phyloP scores from a whole-genome alignment of 1,140 invertebrate species.

The Saxidomus purpurata region DNA sequence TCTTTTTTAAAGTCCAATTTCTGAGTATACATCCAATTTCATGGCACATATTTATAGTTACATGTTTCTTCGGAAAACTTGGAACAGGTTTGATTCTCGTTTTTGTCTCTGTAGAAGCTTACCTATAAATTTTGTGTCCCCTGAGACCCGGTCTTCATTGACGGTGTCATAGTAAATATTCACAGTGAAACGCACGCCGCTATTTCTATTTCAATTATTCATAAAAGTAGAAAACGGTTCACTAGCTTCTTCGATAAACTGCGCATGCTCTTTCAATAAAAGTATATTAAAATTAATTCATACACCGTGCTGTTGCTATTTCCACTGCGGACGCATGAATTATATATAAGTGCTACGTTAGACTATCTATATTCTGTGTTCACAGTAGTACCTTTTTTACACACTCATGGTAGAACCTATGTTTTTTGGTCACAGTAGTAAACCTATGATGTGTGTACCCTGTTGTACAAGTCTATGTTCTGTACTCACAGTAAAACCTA shows the following conservation, averaged over 20 bases:
- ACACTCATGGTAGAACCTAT: too few relatives aligned
- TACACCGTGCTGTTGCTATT: too few relatives aligned
- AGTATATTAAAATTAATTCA: background rate
- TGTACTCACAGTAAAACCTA: too few relatives aligned
- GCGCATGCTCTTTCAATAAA: background rate
- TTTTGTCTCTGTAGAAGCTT: background rate
- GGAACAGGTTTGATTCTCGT: background rate
- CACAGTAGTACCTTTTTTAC: too few relatives aligned
- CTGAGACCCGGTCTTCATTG: background rate
- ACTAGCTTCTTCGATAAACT: background rate
- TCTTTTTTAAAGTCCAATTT: too few relatives aligned
- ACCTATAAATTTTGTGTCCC: conserved; percentile 12
- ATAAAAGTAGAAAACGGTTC: conserved; percentile 24
- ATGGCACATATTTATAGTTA: background rate
- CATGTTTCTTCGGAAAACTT: background rate
- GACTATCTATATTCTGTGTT: too few relatives aligned
- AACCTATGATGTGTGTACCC: too few relatives aligned
- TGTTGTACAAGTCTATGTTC: too few relatives aligned
- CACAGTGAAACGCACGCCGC: background rate
- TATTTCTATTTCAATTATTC: conserved; percentile 6
- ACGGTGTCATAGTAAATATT: background rate
- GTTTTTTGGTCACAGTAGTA: too few relatives aligned
- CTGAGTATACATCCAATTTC: too few relatives aligned
- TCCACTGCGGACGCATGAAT: too few relatives aligned
- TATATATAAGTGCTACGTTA: too few relatives aligned